Base-by-base conservation (phyloP, 1,140 invertebrate species). In the Drosophila rhopaloa region DNA sequence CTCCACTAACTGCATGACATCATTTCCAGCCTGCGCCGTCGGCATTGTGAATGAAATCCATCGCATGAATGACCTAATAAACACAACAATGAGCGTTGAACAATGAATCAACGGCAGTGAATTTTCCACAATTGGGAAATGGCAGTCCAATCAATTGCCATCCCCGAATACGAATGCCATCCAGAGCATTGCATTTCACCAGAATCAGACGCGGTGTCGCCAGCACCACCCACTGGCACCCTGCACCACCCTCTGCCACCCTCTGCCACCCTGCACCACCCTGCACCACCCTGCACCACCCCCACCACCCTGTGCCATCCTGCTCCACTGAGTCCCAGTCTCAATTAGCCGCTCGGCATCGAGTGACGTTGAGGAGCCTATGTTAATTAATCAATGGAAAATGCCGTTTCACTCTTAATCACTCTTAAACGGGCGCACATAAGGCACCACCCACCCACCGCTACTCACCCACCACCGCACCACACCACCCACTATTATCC, bases 1-100 rank as follows among this genome's bases (percentile, higher is more conserved):
- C 65, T 24, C 54, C 6, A n/a, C 29, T 27, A 53, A 37, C 43
- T 41, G 44, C 24, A 83, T 86, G 83, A 86, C 76, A 83, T 86
- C 83, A 86, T 84, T 47, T 50, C 40, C 46, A 27, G 46, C n/a
- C 46, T 27, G 46, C 37, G 27, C 16, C 14, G 46, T 61, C 40
- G 37, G 55, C 41, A 47, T 55, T 82, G 61, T 79, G 80, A 84
- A 74, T 84, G 84, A 86, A 86, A 86, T 86, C 83, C 76, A 86
- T 89, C 84, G 84, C 83, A 86, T 88, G 83, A 88, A 83, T 86
- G 83, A 86, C 76, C 83, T 86, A 86, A 86, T 86, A 89, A 86
- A 76, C 58, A 62, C 68, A 65, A 78, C 82, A 85, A 85, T 68
- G 48, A 54, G 63, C 50, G 65, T 24, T 24, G 24, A 24, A 24